Conservation (phyloP, 1,140 invertebrate species). For the Zelostemma sp. region DNA sequence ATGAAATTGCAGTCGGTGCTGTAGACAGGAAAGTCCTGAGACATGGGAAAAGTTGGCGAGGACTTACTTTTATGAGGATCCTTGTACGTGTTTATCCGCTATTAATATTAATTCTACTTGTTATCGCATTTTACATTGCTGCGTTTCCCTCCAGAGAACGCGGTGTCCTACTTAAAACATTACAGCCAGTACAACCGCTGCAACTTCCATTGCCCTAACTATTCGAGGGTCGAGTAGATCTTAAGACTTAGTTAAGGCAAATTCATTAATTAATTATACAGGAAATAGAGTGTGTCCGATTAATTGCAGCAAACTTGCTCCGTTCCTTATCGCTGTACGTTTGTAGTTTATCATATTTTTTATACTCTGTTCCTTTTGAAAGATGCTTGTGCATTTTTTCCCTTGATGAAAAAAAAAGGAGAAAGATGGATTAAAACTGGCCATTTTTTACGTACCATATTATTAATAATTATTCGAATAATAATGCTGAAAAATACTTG, state of each 20-base stretch:
- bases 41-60: conserved; percentile 47
- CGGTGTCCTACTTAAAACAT: conserved; percentile 52
- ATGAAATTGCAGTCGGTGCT: neutral
- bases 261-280: conserved; percentile 34
- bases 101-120: conserved; percentile 54
- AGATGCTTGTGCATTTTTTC: no score
- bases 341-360: no score
- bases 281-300: conserved; percentile 23
- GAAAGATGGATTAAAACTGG: no score
- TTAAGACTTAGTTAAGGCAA: conserved; percentile 15
- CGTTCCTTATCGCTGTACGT: no score
- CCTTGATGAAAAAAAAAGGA: no score
- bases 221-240: conserved; percentile 25
- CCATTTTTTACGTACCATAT: no score
- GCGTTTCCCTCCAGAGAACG: conserved; percentile 33
- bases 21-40: conserved; percentile 1
- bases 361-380: no score
- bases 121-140: conserved; percentile 46
- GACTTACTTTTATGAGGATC: conserved; percentile 52
- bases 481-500: no score
- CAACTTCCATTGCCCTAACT: conserved; percentile 20
- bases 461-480: no score
- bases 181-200: conserved; percentile 23
- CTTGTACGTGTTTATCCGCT: conserved; percentile 48
- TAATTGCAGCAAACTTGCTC: no score